phyloP scores from a whole-genome alignment of 2,888 invertebrate genomes.

The Seira musarum region DNA sequence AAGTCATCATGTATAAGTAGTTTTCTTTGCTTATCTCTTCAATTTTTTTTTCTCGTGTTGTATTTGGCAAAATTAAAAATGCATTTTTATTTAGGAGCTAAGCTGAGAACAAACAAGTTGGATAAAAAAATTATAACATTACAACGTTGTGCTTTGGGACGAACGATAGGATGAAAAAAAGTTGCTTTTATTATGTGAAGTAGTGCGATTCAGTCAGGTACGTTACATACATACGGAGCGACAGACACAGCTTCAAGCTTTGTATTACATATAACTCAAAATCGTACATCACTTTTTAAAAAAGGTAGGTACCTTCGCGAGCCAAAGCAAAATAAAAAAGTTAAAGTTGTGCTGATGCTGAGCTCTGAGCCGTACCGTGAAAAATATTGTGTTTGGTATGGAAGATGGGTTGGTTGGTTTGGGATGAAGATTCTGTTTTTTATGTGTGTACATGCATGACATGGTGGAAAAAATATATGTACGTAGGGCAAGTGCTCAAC shows the following conservation, averaged over 20 bases:
- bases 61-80: not conserved
- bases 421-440: slow-evolving; percentile 2
- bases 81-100: not conserved
- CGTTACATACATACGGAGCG: not conserved
- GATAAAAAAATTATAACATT: slow-evolving; percentile 4
- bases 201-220: not conserved
- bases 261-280: no score
- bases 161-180: not conserved
- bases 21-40: slow-evolving; percentile 11
- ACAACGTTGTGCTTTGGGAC: not conserved
- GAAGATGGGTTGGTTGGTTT: slow-evolving; percentile 9
- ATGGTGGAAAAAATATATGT: slow-evolving; percentile 30
- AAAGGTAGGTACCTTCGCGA: no score
- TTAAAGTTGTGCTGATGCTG: not conserved
- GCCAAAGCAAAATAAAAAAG: not conserved
- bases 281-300: no score
- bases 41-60: slow-evolving; percentile 7
- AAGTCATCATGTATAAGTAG: not conserved
- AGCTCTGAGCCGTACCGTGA: slow-evolving; percentile 1
- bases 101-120: not conserved
- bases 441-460: no score
- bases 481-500: slow-evolving; percentile 42
- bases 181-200: not conserved
- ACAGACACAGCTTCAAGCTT: not conserved
- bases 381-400: slow-evolving; percentile 1